A percentile compares a stretch with the other conserved stretches of the same genome.
Conservation (phyloP, 2,888 invertebrate genomes). For the Caenorhabditis afra region DNA sequence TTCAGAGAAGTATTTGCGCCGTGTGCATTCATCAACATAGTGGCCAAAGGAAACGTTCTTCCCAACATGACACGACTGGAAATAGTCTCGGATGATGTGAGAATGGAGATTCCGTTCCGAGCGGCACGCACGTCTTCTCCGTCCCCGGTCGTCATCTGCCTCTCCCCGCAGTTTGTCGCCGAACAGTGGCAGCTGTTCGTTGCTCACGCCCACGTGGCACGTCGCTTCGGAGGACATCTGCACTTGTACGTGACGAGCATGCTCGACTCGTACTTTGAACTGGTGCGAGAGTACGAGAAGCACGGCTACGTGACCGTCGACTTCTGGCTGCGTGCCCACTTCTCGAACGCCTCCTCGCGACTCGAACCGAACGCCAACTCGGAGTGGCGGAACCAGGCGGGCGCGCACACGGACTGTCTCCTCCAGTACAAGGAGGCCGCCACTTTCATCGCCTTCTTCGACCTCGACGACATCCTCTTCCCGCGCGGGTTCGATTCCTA, state of each 20-base stretch:
- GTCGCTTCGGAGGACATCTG: conserved; percentile 53
- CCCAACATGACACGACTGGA: conserved; percentile 20
- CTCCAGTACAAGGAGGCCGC: conserved; percentile 63
- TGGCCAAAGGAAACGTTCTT: no score
- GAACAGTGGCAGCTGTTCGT: conserved; percentile 63
- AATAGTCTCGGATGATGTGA: conserved; percentile 3
- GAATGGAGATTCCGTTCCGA: conserved; percentile 37
- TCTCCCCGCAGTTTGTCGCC: conserved; percentile 59
- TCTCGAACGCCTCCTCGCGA: conserved; percentile 12
- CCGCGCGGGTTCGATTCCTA: conserved; percentile 60
- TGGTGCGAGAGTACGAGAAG: conserved; percentile 58
- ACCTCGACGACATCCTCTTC: conserved; percentile 60
- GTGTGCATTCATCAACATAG: no score
- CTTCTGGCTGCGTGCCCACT: conserved; percentile 50
- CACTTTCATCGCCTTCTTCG: conserved; percentile 57
- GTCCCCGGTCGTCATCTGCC: conserved; percentile 54
- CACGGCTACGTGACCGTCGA: conserved; percentile 56
- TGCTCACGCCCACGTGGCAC: conserved; percentile 32
- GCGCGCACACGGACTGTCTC: conserved; percentile 62
- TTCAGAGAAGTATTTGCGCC: no score
- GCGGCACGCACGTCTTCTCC: background rate
- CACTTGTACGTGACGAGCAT: conserved; percentile 61
- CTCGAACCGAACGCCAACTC: conserved; percentile 58
- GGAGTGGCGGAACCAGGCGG: conserved; percentile 64
- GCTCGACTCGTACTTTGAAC: conserved; percentile 53